Percentiles rank a stretch among this genome's conserved stretches.
Evolutionary conservation across 2,888 invertebrate species (phyloP).

Genomic region (Harmothoe impar): DNA sequence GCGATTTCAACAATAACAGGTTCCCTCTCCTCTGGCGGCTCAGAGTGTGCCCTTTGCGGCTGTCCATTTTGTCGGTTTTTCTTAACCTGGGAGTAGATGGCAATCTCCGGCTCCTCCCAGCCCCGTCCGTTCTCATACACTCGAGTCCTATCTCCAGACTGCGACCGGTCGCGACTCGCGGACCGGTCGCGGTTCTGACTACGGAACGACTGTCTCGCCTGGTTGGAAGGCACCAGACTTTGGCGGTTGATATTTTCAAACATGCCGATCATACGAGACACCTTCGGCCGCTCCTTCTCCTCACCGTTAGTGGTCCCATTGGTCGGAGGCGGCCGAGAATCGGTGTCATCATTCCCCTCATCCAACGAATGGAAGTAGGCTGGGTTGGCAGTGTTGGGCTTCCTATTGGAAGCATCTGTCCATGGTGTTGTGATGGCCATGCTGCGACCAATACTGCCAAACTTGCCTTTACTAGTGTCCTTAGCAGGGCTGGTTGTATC

Average conservation of each 20-base stretch:
- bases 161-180: slow-evolving; percentile 36
- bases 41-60: neutral
- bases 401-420: slow-evolving; percentile 7
- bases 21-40: slow-evolving; percentile 1
- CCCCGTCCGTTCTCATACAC: neutral
- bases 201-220: slow-evolving; percentile 27
- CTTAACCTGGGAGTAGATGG: slow-evolving; percentile 40
- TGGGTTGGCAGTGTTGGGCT: slow-evolving; percentile 55
- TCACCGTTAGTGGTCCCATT: neutral
- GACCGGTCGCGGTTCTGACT: slow-evolving; percentile 47
- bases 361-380: slow-evolving; percentile 55
- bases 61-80: slow-evolving; percentile 48
- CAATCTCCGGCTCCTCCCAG: slow-evolving; percentile 32
- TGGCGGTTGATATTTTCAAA: slow-evolving; percentile 65
- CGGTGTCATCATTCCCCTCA: slow-evolving; percentile 28
- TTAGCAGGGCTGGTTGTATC: neutral
- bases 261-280: slow-evolving; percentile 63
- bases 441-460: slow-evolving; percentile 28
- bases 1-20: slow-evolving; percentile 64
- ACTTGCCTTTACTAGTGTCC: neutral
- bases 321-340: neutral
- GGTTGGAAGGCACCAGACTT: neutral
- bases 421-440: slow-evolving; percentile 63
- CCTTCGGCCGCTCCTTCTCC: slow-evolving; percentile 11
- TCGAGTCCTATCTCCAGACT: neutral